Base-by-base conservation (phyloP, 2,113 vertebrate genomes). In the Oreotrochilus melanogaster region DNA sequence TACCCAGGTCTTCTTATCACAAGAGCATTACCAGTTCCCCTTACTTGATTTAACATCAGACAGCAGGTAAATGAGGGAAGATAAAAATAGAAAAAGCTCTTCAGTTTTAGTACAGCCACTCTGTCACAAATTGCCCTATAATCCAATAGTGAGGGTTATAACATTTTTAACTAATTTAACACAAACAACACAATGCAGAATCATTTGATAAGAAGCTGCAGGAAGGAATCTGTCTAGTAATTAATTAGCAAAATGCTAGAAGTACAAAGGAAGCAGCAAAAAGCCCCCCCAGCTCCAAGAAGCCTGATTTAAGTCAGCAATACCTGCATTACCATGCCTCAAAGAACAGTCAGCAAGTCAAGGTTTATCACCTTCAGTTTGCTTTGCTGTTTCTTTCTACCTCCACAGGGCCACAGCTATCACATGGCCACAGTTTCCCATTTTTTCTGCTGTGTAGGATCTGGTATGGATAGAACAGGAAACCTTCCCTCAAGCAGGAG, bases 21-120 rank as follows among this genome's bases (percentile, higher is more conserved):
- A 88, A 94, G 10, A 19, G 23, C 64, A 85, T 94, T 94, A 88
- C 75, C 71, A 87, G 57, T 89, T 95, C 96, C 74, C 78, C 64
- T 94, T 62, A 79, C 83, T 95, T 95, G 76, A 97, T 97, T 97
- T 89, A 89, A 39, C 69, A 94, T 88, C 72, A 96, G 82, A 78
- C 64, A 93, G 84, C 35, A 97, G 74, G 92, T 88, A 97, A 97
- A 97, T 78, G 80, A 96, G 50, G 69, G 73, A 79, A 92, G 91
- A 96, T 58, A 93, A 92, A 97, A 95, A 92, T 81, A 92, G 60
- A 66, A 87, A 92, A 83, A 92, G 45, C 45, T 91, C 85, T 93
- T 96, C 72, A 74, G 35, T 86, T 88, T 93, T 62, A 92, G 54
- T n/a, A 62, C 58, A 95, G 33, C 35, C 35, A 72, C 58, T 95